Evolutionary conservation across 1,140 invertebrate species (phyloP).

Genomic region (Drosophila varians): DNA sequence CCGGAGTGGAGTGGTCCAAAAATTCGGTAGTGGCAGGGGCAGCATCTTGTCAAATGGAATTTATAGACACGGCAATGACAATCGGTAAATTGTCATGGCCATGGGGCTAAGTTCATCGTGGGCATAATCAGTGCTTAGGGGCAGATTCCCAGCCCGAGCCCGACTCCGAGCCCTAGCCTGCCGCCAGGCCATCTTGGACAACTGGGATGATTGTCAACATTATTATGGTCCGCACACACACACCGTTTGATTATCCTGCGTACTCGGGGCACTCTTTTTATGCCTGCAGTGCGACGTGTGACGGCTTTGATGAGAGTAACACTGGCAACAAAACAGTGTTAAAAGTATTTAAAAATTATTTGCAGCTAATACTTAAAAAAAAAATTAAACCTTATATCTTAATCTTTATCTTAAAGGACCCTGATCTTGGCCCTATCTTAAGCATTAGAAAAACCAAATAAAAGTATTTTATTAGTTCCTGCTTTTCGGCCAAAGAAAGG

Average conservation of each 20-base stretch:
- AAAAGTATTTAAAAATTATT: neutral
- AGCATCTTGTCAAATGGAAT: slow-evolving; percentile 70
- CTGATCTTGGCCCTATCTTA: too few species aligned
- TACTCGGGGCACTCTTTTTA: slow-evolving; percentile 69
- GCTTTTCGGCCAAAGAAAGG: too few species aligned
- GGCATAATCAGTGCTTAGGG: slow-evolving; percentile 76
- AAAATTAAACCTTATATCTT: too few species aligned
- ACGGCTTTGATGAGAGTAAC: slow-evolving; percentile 63
- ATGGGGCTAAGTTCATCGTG: slow-evolving; percentile 51
- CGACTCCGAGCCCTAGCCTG: slow-evolving; percentile 1
- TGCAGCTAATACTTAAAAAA: too few species aligned
- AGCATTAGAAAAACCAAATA: too few species aligned
- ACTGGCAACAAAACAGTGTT: neutral
- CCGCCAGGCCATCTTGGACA: slow-evolving; percentile 38
- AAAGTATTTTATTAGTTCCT: too few species aligned
- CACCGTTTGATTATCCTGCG: slow-evolving; percentile 72
- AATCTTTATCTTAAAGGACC: too few species aligned
- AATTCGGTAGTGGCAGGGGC: slow-evolving; percentile 3
- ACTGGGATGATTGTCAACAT: slow-evolving; percentile 70
- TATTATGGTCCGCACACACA: slow-evolving; percentile 62
- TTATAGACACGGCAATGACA: slow-evolving; percentile 78
- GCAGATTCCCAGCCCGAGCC: slow-evolving; percentile 25
- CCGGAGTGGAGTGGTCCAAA: neutral
- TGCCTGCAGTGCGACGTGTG: slow-evolving; percentile 79
- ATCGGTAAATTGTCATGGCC: slow-evolving; percentile 55